These are phyloP conservation scores for Listrodromus nycthemerus DNA, from an alignment of 2,888 invertebrate species.

Conservation along the genomic window DNA sequence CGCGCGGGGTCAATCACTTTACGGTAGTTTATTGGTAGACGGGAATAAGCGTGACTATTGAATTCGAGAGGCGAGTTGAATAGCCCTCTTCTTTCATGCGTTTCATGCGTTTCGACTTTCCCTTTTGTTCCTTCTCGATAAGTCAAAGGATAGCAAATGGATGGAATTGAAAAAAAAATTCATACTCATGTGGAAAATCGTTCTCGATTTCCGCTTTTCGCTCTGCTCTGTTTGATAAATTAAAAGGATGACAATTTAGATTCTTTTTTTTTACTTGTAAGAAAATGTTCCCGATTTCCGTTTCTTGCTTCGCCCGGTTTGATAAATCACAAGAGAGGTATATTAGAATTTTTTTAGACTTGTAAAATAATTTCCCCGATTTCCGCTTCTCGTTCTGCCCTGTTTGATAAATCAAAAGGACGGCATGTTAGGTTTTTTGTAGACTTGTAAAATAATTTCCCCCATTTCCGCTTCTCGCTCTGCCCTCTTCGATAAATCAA, in stretches of 20 bases:
- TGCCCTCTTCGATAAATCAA: too few species aligned
- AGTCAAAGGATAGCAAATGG: background rate
- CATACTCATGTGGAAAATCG: background rate
- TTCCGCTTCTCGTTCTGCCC: background rate
- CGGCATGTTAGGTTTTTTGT: too few species aligned
- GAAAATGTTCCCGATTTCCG: too few species aligned
- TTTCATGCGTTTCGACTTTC: background rate
- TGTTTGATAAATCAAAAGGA: constrained; percentile 14
- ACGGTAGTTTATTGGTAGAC: constrained; percentile 54
- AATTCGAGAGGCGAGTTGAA: constrained; percentile 39
- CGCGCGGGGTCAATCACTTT: constrained; percentile 74
- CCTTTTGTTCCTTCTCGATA: background rate
- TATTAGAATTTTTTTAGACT: too few species aligned
- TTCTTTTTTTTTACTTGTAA: too few species aligned
- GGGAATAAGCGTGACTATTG: constrained; percentile 24
- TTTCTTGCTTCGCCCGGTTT: too few species aligned
- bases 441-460: too few species aligned
- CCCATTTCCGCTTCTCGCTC: too few species aligned
- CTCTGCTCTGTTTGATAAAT: constrained; percentile 14
- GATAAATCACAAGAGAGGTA: too few species aligned
- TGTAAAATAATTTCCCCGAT: background rate
- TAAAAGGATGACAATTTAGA: too few species aligned
- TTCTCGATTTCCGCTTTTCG: background rate
- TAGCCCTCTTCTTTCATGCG: background rate
- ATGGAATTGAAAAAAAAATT: too few species aligned